phyloP scores from a whole-genome alignment of 2,888 invertebrate species.

The Neria commutata region DNA sequence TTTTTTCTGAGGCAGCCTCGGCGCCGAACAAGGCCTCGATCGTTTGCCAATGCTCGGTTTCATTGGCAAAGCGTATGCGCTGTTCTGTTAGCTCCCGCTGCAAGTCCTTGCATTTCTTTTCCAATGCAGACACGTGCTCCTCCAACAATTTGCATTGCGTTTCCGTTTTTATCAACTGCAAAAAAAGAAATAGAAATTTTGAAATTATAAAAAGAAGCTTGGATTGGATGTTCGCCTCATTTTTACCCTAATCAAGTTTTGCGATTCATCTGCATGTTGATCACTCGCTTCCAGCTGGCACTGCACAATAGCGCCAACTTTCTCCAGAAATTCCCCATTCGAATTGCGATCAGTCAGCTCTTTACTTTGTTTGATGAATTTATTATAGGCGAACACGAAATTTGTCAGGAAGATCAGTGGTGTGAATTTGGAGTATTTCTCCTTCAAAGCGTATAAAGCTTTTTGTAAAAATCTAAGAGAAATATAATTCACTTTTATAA shows the following conservation, averaged over 20 bases:
- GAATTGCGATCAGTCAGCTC: slow-evolving; percentile 21
- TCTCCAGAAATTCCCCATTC: slow-evolving; percentile 17
- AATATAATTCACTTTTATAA: not conserved
- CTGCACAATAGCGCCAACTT: slow-evolving; percentile 33
- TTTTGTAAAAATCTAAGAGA: slow-evolving; percentile 51
- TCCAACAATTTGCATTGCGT: slow-evolving; percentile 53
- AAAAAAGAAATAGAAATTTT: not conserved
- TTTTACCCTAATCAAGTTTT: slow-evolving; percentile 43
- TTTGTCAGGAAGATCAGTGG: slow-evolving; percentile 58
- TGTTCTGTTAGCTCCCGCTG: slow-evolving; percentile 49
- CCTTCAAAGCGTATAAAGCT: slow-evolving; percentile 47
- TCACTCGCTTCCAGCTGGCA: slow-evolving; percentile 32
- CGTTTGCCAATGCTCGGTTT: slow-evolving; percentile 59
- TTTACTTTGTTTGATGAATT: slow-evolving; percentile 37
- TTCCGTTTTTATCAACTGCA: slow-evolving; percentile 55
- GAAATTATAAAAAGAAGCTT: slow-evolving; percentile 9
- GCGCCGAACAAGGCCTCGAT: slow-evolving; percentile 54
- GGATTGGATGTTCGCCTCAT: not conserved
- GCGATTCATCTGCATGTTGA: slow-evolving; percentile 29
- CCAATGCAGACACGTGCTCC: slow-evolving; percentile 46
- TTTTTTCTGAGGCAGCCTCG: not conserved
- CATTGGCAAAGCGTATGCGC: slow-evolving; percentile 47
- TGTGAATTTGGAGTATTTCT: slow-evolving; percentile 60
- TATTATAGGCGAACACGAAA: slow-evolving; percentile 53
- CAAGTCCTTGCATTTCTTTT: slow-evolving; percentile 42